Conservation (phyloP, 1,140 invertebrate species). For the Drosophila repletoides region DNA sequence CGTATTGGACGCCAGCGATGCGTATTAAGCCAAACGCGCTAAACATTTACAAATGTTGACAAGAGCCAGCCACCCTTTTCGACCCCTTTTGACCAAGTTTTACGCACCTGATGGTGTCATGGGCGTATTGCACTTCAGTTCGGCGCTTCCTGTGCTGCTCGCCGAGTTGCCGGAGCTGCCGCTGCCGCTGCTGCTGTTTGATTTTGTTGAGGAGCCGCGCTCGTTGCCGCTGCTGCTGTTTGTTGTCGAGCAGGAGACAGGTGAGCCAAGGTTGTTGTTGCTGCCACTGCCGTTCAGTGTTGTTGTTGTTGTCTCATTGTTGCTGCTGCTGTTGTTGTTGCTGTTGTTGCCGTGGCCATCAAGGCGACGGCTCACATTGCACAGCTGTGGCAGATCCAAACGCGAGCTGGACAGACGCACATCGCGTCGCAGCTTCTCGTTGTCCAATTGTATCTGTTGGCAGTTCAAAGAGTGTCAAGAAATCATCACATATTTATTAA, state of each 20-base stretch:
- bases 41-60: constrained; percentile 36
- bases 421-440: constrained; percentile 81
- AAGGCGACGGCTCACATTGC: constrained; percentile 62
- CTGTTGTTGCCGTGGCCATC: constrained; percentile 64
- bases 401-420: constrained; percentile 66
- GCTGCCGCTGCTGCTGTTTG: constrained; percentile 74
- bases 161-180: constrained; percentile 74
- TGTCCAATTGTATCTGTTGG: constrained; percentile 80
- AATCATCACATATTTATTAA: not conserved
- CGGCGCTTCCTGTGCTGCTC: constrained; percentile 69
- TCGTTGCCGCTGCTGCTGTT: constrained; percentile 72
- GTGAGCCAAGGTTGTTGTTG: constrained; percentile 73
- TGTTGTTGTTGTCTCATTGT: constrained; percentile 39
- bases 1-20: constrained; percentile 62
- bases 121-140: constrained; percentile 76
- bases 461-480: not conserved
- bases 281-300: constrained; percentile 47
- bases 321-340: constrained; percentile 36
- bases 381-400: constrained; percentile 73
- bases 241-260: constrained; percentile 74
- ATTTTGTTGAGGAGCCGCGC: constrained; percentile 76
- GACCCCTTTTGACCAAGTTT: not conserved
- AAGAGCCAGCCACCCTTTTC: not conserved
- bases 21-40: constrained; percentile 44
- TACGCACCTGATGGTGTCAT: constrained; percentile 79